These are phyloP conservation scores for Ispidina picta DNA, from an alignment of 2,797 vertebrate genomes.

Conservation along the genomic window DNA sequence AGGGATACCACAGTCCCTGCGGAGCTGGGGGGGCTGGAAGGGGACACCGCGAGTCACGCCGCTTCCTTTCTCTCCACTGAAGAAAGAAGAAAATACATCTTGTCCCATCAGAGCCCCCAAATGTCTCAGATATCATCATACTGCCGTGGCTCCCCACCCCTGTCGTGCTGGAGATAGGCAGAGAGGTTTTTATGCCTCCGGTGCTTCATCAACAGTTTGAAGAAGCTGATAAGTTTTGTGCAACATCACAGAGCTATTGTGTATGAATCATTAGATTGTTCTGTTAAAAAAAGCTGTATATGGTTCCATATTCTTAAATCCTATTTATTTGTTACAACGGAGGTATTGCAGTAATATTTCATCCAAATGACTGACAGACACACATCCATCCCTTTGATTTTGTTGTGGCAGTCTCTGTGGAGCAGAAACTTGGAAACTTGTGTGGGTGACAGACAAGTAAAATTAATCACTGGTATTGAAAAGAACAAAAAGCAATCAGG, in stretches of 20 bases:
- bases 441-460: background rate
- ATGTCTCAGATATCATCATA: background rate
- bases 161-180: background rate
- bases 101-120: background rate
- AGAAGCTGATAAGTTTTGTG: background rate
- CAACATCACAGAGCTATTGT: background rate
- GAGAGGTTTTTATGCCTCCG: background rate
- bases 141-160: too few species aligned
- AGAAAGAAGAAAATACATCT: background rate
- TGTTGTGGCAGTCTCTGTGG: background rate
- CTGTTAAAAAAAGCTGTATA: background rate
- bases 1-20: accelerated
- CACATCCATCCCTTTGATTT: background rate
- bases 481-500: background rate
- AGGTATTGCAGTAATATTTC: background rate
- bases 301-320: background rate
- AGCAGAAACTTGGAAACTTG: background rate
- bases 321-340: background rate
- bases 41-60: accelerated
- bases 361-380: background rate
- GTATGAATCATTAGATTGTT: background rate
- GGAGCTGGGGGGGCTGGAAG: too few species aligned
- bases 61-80: background rate
- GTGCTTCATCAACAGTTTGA: background rate
- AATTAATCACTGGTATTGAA: background rate